Base-by-base conservation (phyloP, 1,140 invertebrate genomes). In the Ylistrum balloti region DNA sequence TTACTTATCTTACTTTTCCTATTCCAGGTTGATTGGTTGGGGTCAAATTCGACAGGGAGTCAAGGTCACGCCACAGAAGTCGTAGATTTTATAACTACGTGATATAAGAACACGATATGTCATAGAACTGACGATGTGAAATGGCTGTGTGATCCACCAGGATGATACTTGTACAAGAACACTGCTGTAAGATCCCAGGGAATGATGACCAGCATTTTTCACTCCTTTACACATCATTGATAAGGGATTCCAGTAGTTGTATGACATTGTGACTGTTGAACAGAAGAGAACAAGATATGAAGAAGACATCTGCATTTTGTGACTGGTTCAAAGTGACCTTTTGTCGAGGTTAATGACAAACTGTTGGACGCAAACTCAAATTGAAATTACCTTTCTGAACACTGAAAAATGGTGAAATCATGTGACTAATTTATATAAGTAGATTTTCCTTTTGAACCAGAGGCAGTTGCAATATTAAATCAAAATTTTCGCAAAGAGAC, bases 11-110 rank as follows among this genome's bases (percentile, higher is more conserved):
- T 45, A 45, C 41, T 15, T 17, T 45, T 13, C 7, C 33, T 15
- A n/a, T 93, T 94, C 17, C 92, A 95, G 95, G 89, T 95, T 95
- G 92, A 95, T 95, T 91, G 95, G 95, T 10, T 95, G 95, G 95
- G 95, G 95, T 88, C 94, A 95, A 88, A 95, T 95, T 35, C 89
- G 95, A 89, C 92, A 93, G 86, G 95, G 95, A 35, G 93, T 95
- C 15, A 95, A 95, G 88, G 94, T 95, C 0, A 94, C 91, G n/a
- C 95, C 95, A 20, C 92, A 94, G 33, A 87, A 38, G 35, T 38
- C 35, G 5, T 38, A 38, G 35, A 38, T 38, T 5, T 38, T 38
- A 38, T 13, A 13, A 38, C 35, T 38, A 38, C 35, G 13, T 13
- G 13, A 38, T 38, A 38, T 35, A 86, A 91, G n/a, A 45, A 91